Conservation (phyloP, 2,888 invertebrate species). For the Acronicta psi region DNA sequence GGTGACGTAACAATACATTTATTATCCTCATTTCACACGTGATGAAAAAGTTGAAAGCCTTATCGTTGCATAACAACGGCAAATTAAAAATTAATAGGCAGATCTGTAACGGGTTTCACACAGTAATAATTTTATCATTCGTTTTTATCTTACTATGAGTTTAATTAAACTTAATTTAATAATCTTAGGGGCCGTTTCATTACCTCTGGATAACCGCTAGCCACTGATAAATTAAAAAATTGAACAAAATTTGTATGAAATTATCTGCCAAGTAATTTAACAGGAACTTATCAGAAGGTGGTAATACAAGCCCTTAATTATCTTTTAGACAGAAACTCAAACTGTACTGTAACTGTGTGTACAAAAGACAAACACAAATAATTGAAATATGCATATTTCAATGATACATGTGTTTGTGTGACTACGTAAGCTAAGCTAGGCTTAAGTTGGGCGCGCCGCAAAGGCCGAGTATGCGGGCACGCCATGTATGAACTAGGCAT, state of each 20-base stretch:
- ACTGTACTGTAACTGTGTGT: too few species aligned
- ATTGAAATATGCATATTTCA: background rate
- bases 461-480: conserved; percentile 36
- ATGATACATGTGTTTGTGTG: conserved; percentile 9
- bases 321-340: conserved; percentile 7
- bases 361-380: background rate
- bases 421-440: conserved; percentile 13
- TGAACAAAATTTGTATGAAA: too few species aligned
- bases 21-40: conserved; percentile 52
- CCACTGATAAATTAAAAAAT: too few species aligned
- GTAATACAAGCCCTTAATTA: too few species aligned
- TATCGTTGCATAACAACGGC: conserved; percentile 51
- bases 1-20: conserved; percentile 56
- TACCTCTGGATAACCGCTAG: too few species aligned
- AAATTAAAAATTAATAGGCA: conserved; percentile 37
- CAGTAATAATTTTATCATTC: conserved; percentile 30
- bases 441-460: conserved; percentile 7
- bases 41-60: conserved; percentile 52
- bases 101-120: conserved; percentile 48
- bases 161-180: conserved; percentile 47
- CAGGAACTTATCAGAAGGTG: too few species aligned
- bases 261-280: too few species aligned
- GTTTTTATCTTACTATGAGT: conserved; percentile 21
- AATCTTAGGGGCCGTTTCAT: too few species aligned
- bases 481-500: conserved; percentile 19